Conservation (phyloP, 1,140 invertebrate species). For the Pogonognathellus flavescens region DNA sequence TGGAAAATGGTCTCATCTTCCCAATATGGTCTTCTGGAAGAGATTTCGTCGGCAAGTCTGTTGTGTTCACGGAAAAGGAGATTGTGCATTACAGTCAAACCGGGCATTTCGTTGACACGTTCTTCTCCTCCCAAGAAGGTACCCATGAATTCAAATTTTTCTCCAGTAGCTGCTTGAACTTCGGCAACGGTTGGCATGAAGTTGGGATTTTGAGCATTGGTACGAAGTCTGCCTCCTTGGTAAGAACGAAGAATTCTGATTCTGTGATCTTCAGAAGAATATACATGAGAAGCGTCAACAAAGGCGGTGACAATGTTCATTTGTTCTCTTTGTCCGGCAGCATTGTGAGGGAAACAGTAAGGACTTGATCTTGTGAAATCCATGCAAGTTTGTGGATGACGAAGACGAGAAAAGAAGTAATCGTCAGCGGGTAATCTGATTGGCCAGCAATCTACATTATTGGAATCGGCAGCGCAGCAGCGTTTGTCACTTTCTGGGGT, state of each 20-base stretch:
- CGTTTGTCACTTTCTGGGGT: slow-evolving; percentile 61
- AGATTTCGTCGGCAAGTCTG: slow-evolving; percentile 81
- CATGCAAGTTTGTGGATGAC: slow-evolving; percentile 63
- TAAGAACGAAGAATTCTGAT: slow-evolving; percentile 70
- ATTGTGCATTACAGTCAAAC: slow-evolving; percentile 90
- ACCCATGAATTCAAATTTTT: slow-evolving; percentile 70
- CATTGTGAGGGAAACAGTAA: slow-evolving; percentile 61
- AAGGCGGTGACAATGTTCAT: slow-evolving; percentile 87
- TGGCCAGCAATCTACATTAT: slow-evolving; percentile 62
- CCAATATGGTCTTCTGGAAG: slow-evolving; percentile 78
- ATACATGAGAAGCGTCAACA: slow-evolving; percentile 86
- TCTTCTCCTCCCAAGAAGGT: slow-evolving; percentile 71
- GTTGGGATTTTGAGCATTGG: slow-evolving; percentile 68
- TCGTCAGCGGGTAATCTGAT: slow-evolving; percentile 86
- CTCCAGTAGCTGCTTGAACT: slow-evolving; percentile 68
- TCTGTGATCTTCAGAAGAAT: slow-evolving; percentile 76
- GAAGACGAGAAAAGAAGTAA: slow-evolving; percentile 81
- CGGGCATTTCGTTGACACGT: slow-evolving; percentile 89
- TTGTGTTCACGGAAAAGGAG: slow-evolving; percentile 91
- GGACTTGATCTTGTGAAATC: slow-evolving; percentile 64
- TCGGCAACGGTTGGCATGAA: slow-evolving; percentile 69
- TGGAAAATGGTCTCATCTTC: slow-evolving; percentile 70
- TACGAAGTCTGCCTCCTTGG: slow-evolving; percentile 70
- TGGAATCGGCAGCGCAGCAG: slow-evolving; percentile 54
- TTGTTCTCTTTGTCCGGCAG: slow-evolving; percentile 78